Conservation (phyloP, 2,797 vertebrate genomes). For the Chiloscyllium punctatum region DNA sequence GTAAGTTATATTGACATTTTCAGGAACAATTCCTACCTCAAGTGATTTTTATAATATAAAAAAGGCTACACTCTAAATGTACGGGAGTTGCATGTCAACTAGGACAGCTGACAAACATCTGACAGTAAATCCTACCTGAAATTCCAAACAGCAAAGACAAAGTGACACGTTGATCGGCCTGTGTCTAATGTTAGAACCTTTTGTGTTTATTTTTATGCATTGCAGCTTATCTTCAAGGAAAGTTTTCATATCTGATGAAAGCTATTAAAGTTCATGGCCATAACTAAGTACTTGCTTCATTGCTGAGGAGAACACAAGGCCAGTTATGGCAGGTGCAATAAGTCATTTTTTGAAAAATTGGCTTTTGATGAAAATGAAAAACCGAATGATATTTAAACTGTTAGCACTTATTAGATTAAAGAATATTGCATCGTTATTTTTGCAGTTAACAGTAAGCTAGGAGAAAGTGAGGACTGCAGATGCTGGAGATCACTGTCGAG, state of each 20-base stretch:
- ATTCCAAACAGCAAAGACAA: not conserved
- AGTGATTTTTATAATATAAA: not conserved
- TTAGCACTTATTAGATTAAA: not conserved
- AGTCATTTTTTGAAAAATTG: not conserved
- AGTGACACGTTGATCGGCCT: not conserved
- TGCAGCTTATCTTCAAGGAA: not conserved
- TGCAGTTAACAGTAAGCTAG: too few species aligned
- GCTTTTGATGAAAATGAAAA: not conserved
- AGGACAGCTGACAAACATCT: not conserved
- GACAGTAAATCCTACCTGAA: not conserved
- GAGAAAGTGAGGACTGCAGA: too few species aligned
- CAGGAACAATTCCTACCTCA: not conserved
- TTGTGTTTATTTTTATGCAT: not conserved
- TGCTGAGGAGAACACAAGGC: not conserved
- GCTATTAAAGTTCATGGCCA: not conserved
- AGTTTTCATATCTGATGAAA: not conserved
- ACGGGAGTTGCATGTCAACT: too few species aligned
- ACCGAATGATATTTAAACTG: not conserved
- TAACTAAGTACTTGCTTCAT: not conserved
- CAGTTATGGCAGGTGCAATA: not conserved
- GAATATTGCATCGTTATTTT: not conserved
- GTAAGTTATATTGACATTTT: not conserved
- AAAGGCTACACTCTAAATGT: not conserved
- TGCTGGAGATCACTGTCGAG: too few species aligned
- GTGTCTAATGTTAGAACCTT: not conserved